Base-by-base conservation (phyloP, 2,888 invertebrate genomes). In the Heterodera filipjevi region DNA sequence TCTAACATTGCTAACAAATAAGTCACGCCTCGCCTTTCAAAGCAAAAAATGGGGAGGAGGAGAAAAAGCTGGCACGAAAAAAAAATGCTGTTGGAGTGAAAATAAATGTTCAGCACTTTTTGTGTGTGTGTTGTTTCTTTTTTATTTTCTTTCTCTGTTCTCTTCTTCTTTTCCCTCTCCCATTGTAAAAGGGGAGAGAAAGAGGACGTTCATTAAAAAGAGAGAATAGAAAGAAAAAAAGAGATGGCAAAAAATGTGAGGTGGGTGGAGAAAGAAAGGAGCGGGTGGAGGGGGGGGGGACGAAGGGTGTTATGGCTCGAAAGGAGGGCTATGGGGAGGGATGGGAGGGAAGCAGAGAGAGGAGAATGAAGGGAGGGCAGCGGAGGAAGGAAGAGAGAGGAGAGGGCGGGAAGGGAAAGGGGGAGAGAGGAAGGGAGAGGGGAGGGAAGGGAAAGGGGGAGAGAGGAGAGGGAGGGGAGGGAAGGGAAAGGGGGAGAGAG, bases 51-150 rank as follows among this genome's bases (percentile, higher is more conserved):
- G n/a, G 39, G 39, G 30, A 8, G 64, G 33, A 35, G 33, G 35
- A 49, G 35, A 71, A 71, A 71, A 71, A 14, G 33, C 39, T 53
- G 53, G 73, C 39, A n/a, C n/a, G n/a, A n/a, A n/a, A n/a, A n/a
- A n/a, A n/a, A n/a, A n/a, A n/a, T n/a, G n/a, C n/a, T n/a, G n/a
- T n/a, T n/a, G n/a, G 46, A 49, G 73, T 44, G 73, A 64, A 46
- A 33, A 44, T 22, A 73, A 22, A 22, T 16, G 16, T n/a, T 19
- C 59, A 59, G n/a, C 59, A 59, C 59, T 59, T 59, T 49, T 59
- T 59, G n/a, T 27, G 27, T 59, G 59, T 59, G 0, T 49, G 5
- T n/a, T 27, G n/a, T 22, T 22, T 1, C 59, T n/a, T 59, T 27
- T 27, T n/a, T 22, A 3, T 39, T 39, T 2, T 12, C 39, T 39